These are phyloP conservation scores for Phenganax subtilis DNA, from an alignment of 92 coral and sea anemone species.

Conservation along the genomic window DNA sequence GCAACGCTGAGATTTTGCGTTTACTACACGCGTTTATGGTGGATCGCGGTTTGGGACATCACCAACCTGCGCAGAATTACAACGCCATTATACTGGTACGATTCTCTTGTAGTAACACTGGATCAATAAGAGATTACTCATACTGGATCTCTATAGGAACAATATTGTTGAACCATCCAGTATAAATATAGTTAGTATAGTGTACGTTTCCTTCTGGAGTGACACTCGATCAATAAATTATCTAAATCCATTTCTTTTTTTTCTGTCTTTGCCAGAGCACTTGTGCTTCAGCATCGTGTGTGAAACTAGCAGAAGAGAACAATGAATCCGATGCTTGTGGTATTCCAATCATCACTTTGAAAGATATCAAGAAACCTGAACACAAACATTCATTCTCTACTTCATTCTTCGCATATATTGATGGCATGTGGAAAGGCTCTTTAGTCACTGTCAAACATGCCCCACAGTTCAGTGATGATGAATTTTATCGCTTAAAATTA, in stretches of 20 bases:
- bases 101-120: neutral
- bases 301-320: neutral
- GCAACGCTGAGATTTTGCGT: slow-evolving; percentile 26
- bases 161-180: too few relatives aligned
- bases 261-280: neutral
- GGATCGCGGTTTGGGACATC: slow-evolving; percentile 23
- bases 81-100: slow-evolving; percentile 32
- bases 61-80: slow-evolving; percentile 37
- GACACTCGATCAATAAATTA: neutral
- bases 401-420: slow-evolving; percentile 22
- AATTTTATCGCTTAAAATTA: slow-evolving; percentile 17
- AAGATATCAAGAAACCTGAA: slow-evolving; percentile 27
- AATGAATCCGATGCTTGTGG: neutral
- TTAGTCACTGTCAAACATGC: slow-evolving; percentile 27
- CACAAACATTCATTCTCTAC: slow-evolving; percentile 26
- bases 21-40: slow-evolving; percentile 26
- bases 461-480: slow-evolving; percentile 4
- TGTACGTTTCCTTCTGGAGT: neutral
- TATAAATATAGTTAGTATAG: neutral
- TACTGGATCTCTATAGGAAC: too few relatives aligned
- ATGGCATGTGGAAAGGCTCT: slow-evolving; percentile 26
- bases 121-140: too few relatives aligned
- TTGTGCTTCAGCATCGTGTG: slow-evolving; percentile 26
- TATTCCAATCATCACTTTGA: slow-evolving; percentile 14
- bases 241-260: neutral